A percentile compares a stretch with the other conserved stretches of the same genome.
phyloP scores from a whole-genome alignment of 2,113 vertebrate species.

The Malurus alboscapulatus region DNA sequence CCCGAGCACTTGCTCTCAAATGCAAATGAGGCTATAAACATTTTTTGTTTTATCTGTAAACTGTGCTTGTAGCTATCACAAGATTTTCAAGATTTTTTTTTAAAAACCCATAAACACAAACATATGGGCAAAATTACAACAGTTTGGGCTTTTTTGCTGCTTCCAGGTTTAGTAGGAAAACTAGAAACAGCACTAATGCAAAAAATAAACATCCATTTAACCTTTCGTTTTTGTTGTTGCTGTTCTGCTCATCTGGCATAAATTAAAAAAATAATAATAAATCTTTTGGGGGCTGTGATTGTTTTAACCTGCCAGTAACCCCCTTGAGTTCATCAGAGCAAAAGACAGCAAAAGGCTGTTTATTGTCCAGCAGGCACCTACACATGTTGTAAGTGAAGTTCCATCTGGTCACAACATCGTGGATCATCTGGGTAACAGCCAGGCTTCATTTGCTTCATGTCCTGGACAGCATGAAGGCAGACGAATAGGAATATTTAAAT shows the following conservation, averaged over 20 bases:
- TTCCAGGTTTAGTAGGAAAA: not conserved
- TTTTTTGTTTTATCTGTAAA: not conserved
- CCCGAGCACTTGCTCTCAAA: accelerated
- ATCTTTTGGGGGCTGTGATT: constrained; percentile 1
- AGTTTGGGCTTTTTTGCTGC: not conserved
- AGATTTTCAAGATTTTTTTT: not conserved
- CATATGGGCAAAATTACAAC: not conserved
- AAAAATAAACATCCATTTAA: constrained; percentile 15
- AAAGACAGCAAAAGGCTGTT: constrained; percentile 27
- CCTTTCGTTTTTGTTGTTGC: not conserved
- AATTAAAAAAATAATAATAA: not conserved
- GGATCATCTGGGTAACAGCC: constrained; percentile 68
- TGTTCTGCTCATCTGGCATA: constrained; percentile 11
- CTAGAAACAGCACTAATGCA: not conserved
- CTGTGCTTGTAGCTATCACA: not conserved
- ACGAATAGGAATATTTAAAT: constrained; percentile 25
- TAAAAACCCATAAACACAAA: not conserved
- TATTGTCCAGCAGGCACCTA: constrained; percentile 65
- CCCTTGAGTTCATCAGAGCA: constrained; percentile 41
- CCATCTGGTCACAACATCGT: constrained; percentile 66
- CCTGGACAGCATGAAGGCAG: constrained; percentile 52
- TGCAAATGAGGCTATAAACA: not conserved
- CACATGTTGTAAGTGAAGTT: constrained; percentile 62
- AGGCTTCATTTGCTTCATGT: constrained; percentile 69
- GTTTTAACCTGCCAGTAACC: constrained; percentile 50